Evolutionary conservation across 2,888 invertebrate species (phyloP), one percentile per base, ranked within the genome.

Genomic region (Sinotaia quadrata): DNA sequence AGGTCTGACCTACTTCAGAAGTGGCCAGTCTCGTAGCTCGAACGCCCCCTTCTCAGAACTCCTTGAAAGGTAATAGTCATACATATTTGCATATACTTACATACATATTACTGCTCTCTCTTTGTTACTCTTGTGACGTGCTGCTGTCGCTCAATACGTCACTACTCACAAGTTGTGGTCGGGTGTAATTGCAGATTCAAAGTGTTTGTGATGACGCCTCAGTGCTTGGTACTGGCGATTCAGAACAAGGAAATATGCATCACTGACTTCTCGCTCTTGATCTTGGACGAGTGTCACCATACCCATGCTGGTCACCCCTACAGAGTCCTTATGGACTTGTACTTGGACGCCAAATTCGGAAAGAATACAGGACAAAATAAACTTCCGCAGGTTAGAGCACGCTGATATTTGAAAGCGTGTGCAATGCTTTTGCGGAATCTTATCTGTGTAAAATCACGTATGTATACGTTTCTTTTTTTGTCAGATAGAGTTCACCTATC

Each of bases 161-260:
- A n/a, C n/a, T n/a, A n/a, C n/a, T n/a, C n/a, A n/a, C n/a, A n/a
- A n/a, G n/a, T n/a, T n/a, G n/a, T n/a, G n/a, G n/a, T 18, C 8
- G 24, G 18, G 24, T 18, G 47, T 24, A 47, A n/a, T 18, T 41
- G n/a, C 61, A 54, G 63, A 31, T 29, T 34, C 33, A 24, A 56
- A 4, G 44, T 65, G 31, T 34, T 65, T n/a, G 65, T 65, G 41
- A 12, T 65, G 65, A 65, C 65, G 33, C 44, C 29, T 2, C 56
- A 65, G 65, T 56, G 65, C 21, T 56, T 65, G 56, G 65, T 65
- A 33, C 44, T 56, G 65, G 65, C 65, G n/a, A 44, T 65, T 24
- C 44, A 65, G 10, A 29, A n/a, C 4, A 27, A 7, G 24, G 41
- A 21, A 33, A 44, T 65, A 21, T 33, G 37, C 37, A 54, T 65